Evolutionary conservation across 2,888 invertebrate genomes (phyloP), one percentile per base, ranked within the genome.

Genomic region (Platycheirus albimanus): DNA sequence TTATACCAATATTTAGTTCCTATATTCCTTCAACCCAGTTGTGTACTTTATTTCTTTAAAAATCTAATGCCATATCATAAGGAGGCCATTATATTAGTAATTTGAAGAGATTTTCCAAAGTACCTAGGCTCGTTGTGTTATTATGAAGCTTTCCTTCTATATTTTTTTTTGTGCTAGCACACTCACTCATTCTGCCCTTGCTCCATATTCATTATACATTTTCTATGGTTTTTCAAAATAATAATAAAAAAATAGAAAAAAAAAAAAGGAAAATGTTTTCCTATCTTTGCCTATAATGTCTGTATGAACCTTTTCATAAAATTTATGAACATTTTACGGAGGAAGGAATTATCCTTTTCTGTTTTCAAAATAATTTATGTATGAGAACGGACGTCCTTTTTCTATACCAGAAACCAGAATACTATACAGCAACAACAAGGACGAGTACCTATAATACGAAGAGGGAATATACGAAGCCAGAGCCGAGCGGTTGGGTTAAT

Each of bases 321-420:
- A 72, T 70, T 54, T 52, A 76, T 63, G 56, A 43, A 56, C 72
- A 28, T 66, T 56, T 13, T 17, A 58, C 28, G 19, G 24, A 43
- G 51, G 49, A 66, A 19, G 72, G 66, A 58, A 64, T 72, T 72
- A 78, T 63, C 56, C 28, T 51, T 69, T 63, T 20, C 36, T 54
- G 11, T 54, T 58, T 28, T 28, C 1, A 28, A 58, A 58, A 58
- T 41, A 24, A 58, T 58, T 41, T 58, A 41, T 58, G 56, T 24
- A 24, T 41, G 24, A 58, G 11, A 58, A 58, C 38, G 56, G 56
- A 58, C 58, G 10, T 24, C 24, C 24, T 58, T 28, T 41, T 28
- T 58, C 24, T 41, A 28, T 4, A 20, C 11, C n/a, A n/a, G n/a
- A n/a, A n/a, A n/a, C n/a, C n/a, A n/a, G n/a, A n/a, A n/a, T n/a